Base-by-base conservation (phyloP, 2,797 vertebrate species). In the Xyrichtys novacula region DNA sequence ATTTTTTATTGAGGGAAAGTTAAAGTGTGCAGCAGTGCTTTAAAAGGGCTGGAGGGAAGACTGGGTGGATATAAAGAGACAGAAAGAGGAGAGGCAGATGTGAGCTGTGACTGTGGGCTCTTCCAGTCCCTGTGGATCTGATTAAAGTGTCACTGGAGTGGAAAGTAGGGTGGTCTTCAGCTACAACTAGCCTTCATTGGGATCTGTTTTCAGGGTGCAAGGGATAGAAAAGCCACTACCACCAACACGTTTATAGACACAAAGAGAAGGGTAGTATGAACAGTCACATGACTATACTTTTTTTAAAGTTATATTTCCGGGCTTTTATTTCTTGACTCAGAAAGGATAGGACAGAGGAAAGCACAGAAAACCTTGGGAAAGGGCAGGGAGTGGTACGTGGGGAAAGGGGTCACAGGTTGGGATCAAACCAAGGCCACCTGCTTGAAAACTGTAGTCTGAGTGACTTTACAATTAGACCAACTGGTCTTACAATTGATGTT, bases 61-160 rank as follows among this genome's bases (percentile, higher is more conserved):
- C 31, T 14, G 49, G 36, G 50, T 28, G 20, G 42, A 55, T 52
- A 71, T 42, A 49, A 39, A 67, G 34, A 23, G 56, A 58, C 28
- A 38, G 52, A 31, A 57, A 44, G 39, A 43, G 72, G 56, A 55
- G 67, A 69, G 46, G 64, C 31, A 83, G 22, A 25, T n/a, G 40
- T 12, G 19, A 11, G 84, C 60, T 71, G 34, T 50, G 76, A 81
- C 66, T 69, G 58, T 66, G 58, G 47, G 68, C 31, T 66, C 70
- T 61, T 74, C 50, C 60, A 57, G 47, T 93, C 90, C 88, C 91
- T 58, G 57, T 74, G 86, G 88, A 78, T 88, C 88, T 91, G 91
- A 93, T 92, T 91, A 90, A 80, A 72, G 80, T 87, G 70, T 71
- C 67, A 43, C 52, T 85, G 76, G 79, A 91, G 81, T 88, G 89